phyloP scores from a whole-genome alignment of 1,140 invertebrate genomes.

The Penaeus japonicus region DNA sequence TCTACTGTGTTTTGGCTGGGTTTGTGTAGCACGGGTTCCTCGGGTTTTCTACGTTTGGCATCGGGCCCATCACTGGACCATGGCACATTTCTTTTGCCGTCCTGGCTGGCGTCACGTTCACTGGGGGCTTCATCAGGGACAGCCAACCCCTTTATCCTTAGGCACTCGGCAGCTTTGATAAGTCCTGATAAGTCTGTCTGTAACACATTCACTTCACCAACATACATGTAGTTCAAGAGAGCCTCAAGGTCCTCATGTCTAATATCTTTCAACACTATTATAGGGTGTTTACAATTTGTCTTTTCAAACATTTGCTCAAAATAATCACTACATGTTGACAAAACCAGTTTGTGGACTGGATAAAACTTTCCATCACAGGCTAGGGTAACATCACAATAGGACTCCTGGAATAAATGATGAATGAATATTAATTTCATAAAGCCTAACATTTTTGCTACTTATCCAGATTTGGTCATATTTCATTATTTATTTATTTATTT shows the following conservation, averaged over 20 bases:
- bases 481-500: no score
- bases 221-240: slow-evolving; percentile 57
- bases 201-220: slow-evolving; percentile 57
- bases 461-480: no score
- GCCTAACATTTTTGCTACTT: neutral
- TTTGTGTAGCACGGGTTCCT: slow-evolving; percentile 28
- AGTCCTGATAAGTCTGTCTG: slow-evolving; percentile 54
- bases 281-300: slow-evolving; percentile 38
- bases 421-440: neutral
- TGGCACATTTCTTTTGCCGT: slow-evolving; percentile 34
- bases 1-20: neutral
- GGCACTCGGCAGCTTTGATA: slow-evolving; percentile 56
- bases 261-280: slow-evolving; percentile 54
- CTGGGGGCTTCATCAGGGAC: slow-evolving; percentile 55
- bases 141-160: slow-evolving; percentile 56
- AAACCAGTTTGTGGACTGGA: slow-evolving; percentile 47
- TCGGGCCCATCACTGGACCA: slow-evolving; percentile 48
- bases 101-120: slow-evolving; percentile 32
- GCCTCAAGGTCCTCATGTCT: slow-evolving; percentile 53
- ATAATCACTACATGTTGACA: slow-evolving; percentile 48
- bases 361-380: slow-evolving; percentile 52
- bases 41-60: slow-evolving; percentile 45
- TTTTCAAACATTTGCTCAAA: slow-evolving; percentile 51
- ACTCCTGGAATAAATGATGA: slow-evolving; percentile 38
- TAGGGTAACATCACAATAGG: slow-evolving; percentile 55